Base-by-base conservation (phyloP, 1,140 invertebrate genomes). In the Pseudomyrmex sp. region DNA sequence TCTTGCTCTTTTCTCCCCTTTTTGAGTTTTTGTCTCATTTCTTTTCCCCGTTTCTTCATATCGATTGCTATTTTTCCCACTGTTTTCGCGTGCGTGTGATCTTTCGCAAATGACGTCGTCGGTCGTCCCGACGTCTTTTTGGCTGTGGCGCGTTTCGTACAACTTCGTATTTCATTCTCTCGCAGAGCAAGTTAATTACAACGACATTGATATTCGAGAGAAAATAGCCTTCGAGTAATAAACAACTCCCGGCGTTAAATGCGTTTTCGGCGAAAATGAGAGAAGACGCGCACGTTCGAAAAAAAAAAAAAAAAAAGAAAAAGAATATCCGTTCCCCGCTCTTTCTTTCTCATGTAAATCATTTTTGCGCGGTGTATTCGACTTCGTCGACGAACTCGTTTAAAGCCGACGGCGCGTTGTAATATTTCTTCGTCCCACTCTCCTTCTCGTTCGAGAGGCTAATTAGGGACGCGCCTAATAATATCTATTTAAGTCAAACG, bases 181-280 rank as follows among this genome's bases (percentile, higher is more conserved):
- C 70, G 83, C 83, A 73, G 86, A 83, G 85, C 87, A 89, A 92
- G 89, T 85, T 91, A 91, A 92, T 92, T 92, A 91, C 83, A 90
- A 92, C 90, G 91, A 91, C 90, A 85, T 91, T 90, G 88, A 82
- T 84, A 86, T 87, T 83, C 70, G 70, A 62, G 58, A 61, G 79
- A 75, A 66, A 84, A 68, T 84, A 89, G 84, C 73, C 70, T 83
- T 91, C 88, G 88, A 85, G 89, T 89, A 90, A 89, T 91, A 89
- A 91, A 91, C 88, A 89, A 87, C 87, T 86, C 59, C 87, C 86
- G 87, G 88, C 87, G 80, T 86, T 88, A 88, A 89, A 52, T 80
- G 84, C 61, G 84, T 86, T 86, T 89, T 82, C 77, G 75, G 74
- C 44, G 84, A 75, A 79, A 79, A 84, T 50, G 56, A 50, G 58